These are phyloP conservation scores for Aspidapion aeneum DNA, from an alignment of 2,888 invertebrate genomes.

Conservation along the genomic window DNA sequence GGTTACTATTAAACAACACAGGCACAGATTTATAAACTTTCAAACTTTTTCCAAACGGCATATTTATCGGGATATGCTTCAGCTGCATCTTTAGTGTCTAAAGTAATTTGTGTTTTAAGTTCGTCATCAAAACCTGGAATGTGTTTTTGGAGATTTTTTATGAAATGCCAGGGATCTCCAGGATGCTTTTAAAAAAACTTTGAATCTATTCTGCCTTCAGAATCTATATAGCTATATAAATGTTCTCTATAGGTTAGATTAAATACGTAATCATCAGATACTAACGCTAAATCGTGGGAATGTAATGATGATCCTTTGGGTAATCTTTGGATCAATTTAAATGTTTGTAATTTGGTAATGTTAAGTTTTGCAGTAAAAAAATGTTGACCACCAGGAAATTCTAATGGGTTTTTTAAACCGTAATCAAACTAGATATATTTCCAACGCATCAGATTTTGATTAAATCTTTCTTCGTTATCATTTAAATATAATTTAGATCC, in stretches of 20 bases:
- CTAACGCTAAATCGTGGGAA: slow-evolving; percentile 62
- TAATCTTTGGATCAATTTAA: slow-evolving; percentile 60
- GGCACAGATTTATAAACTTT: slow-evolving; percentile 46
- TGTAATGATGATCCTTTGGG: slow-evolving; percentile 74
- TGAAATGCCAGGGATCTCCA: slow-evolving; percentile 25
- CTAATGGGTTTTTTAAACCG: slow-evolving; percentile 34
- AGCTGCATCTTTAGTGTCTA: slow-evolving; percentile 49
- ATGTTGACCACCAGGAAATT: slow-evolving; percentile 61
- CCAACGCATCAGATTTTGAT: slow-evolving; percentile 36
- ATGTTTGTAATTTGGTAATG: slow-evolving; percentile 62
- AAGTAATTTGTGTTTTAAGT: slow-evolving; percentile 53
- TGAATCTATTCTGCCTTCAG: slow-evolving; percentile 33
- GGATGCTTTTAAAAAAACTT: slow-evolving; percentile 33
- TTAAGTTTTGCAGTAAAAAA: slow-evolving; percentile 58
- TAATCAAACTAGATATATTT: slow-evolving; percentile 38
- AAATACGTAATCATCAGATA: slow-evolving; percentile 56
- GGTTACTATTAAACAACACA: slow-evolving; percentile 53
- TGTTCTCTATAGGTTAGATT: slow-evolving; percentile 60
- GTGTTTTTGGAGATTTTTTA: slow-evolving; percentile 26
- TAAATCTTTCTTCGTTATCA: slow-evolving; percentile 35
- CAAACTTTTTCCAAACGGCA: slow-evolving; percentile 53
- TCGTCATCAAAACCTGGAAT: slow-evolving; percentile 50
- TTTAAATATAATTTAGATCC: slow-evolving; percentile 41
- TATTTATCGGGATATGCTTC: slow-evolving; percentile 41
- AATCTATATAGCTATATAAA: slow-evolving; percentile 47